Conservation (phyloP, 2,113 vertebrate genomes). For the Solenodon paradoxus region DNA sequence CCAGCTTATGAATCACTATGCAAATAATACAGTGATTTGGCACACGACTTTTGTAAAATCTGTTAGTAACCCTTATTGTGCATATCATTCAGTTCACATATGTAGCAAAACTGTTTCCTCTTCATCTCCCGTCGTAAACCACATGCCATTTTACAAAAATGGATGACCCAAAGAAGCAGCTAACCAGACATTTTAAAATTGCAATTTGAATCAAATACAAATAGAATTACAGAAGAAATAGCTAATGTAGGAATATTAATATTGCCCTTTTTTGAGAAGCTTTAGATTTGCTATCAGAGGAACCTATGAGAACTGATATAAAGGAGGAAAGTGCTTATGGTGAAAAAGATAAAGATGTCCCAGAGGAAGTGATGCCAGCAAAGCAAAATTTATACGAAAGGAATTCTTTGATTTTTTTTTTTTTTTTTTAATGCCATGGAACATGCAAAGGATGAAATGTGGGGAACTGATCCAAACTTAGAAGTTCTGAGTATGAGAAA, state of each 20-base stretch:
- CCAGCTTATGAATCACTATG: background rate
- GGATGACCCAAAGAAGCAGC: background rate
- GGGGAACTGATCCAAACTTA: background rate
- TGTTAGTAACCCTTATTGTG: background rate
- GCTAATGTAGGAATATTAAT: background rate
- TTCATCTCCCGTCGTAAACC: background rate
- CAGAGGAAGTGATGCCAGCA: background rate
- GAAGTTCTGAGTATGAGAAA: background rate
- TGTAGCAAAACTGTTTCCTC: background rate
- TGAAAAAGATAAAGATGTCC: background rate
- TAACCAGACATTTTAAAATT: background rate
- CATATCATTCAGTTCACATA: background rate
- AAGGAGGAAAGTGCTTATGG: background rate
- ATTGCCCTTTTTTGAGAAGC: background rate
- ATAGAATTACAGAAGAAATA: background rate
- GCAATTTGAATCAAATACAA: background rate
- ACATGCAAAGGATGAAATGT: background rate
- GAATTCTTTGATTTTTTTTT: background rate
- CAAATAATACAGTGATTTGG: background rate
- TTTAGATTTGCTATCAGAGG: background rate
- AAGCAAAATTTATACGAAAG: background rate
- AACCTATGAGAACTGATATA: background rate
- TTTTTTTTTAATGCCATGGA: background rate
- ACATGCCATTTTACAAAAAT: constrained; percentile 22
- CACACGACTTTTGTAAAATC: background rate